phyloP scores from a whole-genome alignment of 2,797 vertebrate species.

The Characodon lateralis region DNA sequence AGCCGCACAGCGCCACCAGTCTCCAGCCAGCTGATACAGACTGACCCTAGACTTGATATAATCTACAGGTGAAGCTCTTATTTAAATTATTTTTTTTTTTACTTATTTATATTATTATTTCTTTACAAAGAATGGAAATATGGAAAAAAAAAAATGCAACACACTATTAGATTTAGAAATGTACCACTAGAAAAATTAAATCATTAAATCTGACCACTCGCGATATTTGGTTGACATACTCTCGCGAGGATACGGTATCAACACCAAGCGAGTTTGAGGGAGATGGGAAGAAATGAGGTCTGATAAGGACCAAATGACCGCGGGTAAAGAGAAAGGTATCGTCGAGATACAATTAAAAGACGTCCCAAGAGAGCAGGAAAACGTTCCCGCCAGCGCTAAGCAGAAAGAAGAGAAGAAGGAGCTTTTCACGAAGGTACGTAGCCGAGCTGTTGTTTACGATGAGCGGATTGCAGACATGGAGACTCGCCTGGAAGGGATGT shows the following conservation, averaged over 20 bases:
- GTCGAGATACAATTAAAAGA: conserved; percentile 83
- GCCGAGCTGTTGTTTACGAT: conserved; percentile 45
- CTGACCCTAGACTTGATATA: background rate
- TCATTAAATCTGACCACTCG: conserved; percentile 40
- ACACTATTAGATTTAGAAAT: background rate
- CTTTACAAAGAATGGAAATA: background rate
- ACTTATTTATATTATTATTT: background rate
- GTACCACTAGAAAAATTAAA: background rate
- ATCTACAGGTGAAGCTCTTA: background rate
- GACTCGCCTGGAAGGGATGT: conserved; percentile 16
- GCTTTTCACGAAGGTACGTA: conserved; percentile 80
- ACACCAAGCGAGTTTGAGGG: conserved; percentile 44
- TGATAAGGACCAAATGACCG: conserved; percentile 82
- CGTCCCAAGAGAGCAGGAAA: conserved; percentile 77
- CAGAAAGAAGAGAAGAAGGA: conserved; percentile 86
- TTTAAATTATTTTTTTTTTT: background rate
- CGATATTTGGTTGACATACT: conserved; percentile 45
- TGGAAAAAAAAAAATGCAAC: background rate
- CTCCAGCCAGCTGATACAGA: conserved; percentile 10
- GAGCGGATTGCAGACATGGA: conserved; percentile 55
- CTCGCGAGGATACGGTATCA: conserved; percentile 68
- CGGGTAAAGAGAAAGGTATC: conserved; percentile 76
- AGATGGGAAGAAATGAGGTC: conserved; percentile 83
- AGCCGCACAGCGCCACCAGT: conserved; percentile 35
- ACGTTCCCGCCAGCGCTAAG: conserved; percentile 61